Conservation (phyloP, 2,113 vertebrate species). For the Burhinus oedicnemus region DNA sequence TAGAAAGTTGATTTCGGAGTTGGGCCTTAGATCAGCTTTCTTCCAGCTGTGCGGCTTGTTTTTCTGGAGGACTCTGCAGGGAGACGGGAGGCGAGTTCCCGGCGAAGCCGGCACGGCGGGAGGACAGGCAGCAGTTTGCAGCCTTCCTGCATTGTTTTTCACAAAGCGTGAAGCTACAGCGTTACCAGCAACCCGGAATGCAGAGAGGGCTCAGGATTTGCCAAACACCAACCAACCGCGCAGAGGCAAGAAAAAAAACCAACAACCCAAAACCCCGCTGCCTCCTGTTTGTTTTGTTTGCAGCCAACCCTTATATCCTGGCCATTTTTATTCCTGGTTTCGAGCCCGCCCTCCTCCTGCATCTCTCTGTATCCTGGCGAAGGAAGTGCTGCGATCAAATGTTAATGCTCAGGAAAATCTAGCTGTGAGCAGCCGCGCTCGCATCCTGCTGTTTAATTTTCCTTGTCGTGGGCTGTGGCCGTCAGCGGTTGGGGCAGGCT, state of each 20-base stretch:
- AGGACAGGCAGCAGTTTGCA: neutral
- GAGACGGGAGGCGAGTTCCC: neutral
- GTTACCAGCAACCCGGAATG: neutral
- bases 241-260: neutral
- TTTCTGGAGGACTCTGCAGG: neutral
- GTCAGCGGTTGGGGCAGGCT: neutral
- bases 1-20: neutral
- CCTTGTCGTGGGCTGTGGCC: neutral
- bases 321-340: neutral
- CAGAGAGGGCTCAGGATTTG: neutral
- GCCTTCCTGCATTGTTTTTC: neutral
- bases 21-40: neutral
- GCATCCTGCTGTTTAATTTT: neutral
- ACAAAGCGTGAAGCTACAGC: neutral
- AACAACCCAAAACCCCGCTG: neutral
- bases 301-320: neutral
- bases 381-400: neutral
- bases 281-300: neutral
- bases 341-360: neutral
- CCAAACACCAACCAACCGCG: neutral
- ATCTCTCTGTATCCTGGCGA: neutral
- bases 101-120: rapidly evolving
- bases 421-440: neutral
- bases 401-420: neutral
- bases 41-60: neutral